Base-by-base conservation (phyloP, 2,888 invertebrate genomes). In the Microchrysa polita region DNA sequence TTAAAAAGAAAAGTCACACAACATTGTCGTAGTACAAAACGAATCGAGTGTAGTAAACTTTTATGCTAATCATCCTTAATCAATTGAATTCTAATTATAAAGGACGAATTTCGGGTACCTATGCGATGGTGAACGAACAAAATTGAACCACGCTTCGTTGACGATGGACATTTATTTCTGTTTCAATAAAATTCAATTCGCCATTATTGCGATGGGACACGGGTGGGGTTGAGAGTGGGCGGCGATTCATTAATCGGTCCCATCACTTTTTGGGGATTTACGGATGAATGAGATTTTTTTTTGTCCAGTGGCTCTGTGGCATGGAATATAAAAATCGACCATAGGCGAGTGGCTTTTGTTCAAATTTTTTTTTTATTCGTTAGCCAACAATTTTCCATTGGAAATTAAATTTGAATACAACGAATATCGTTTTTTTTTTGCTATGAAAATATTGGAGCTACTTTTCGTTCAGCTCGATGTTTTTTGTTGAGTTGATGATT, bases 11-110 rank as follows among this genome's bases (percentile, higher is more conserved):
- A 65, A 1, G 18, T n/a, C 18, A 4, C 40, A 34, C 27, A 34
- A 7, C 27, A 7, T 7, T 5, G 27, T 7, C 27, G 27, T 7
- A 34, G 27, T 7, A 34, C 27, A 5, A 34, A n/a, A n/a, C n/a
- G n/a, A n/a, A n/a, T n/a, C 27, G 7, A 34, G 27, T 34, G 27
- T 23, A 57, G 40, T 18, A 69, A 69, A 55, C 40, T 69, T 69
- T 69, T 57, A 69, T 69, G 55, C 69, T 69, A 69, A 69, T 69
- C 69, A 40, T 42, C 69, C 57, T 42, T 57, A 55, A 69, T 69
- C 52, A 69, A 69, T 69, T 69, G 69, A 57, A 69, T 69, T 69
- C 55, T 57, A 69, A 69, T 69, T 69, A 69, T 16, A 69, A 42
- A 14, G 55, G 55, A 69, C 65, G 5, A 65, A 16, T n/a, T 52